Percentiles rank a stretch among this genome's conserved stretches.
Conservation (phyloP, 2,113 vertebrate genomes). For the Spheniscus mendiculus region DNA sequence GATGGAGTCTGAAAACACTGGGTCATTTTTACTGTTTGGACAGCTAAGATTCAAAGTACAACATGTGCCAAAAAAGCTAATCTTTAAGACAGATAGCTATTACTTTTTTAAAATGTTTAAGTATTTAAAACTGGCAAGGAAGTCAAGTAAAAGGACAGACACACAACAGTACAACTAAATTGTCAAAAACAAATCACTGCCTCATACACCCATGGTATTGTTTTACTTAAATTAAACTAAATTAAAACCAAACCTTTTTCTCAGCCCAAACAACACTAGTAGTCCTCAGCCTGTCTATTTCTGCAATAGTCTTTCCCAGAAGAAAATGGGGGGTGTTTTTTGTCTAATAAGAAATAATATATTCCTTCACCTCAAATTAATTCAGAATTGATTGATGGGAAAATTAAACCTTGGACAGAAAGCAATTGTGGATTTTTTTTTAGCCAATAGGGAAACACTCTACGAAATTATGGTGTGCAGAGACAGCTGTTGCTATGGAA, state of each 20-base stretch:
- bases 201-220: background rate
- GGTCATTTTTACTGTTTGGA: background rate
- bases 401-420: slow-evolving; percentile 45
- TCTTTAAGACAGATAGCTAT: background rate
- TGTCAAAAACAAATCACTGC: background rate
- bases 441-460: background rate
- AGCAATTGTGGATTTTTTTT: background rate
- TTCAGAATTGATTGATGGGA: slow-evolving; percentile 52
- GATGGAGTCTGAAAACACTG: background rate
- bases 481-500: slow-evolving; percentile 45
- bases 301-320: background rate
- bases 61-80: background rate
- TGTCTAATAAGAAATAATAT: background rate
- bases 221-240: background rate
- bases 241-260: background rate
- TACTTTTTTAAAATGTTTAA: background rate
- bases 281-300: background rate
- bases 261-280: background rate
- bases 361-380: slow-evolving; percentile 44
- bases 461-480: background rate
- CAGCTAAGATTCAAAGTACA: background rate
- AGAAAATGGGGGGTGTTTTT: background rate
- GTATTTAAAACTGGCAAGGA: background rate
- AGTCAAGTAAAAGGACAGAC: background rate
- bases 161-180: background rate